A percentile compares a stretch with the other conserved stretches of the same genome.
phyloP scores from a whole-genome alignment of 2,113 vertebrate genomes.

The Jaculus jaculus region DNA sequence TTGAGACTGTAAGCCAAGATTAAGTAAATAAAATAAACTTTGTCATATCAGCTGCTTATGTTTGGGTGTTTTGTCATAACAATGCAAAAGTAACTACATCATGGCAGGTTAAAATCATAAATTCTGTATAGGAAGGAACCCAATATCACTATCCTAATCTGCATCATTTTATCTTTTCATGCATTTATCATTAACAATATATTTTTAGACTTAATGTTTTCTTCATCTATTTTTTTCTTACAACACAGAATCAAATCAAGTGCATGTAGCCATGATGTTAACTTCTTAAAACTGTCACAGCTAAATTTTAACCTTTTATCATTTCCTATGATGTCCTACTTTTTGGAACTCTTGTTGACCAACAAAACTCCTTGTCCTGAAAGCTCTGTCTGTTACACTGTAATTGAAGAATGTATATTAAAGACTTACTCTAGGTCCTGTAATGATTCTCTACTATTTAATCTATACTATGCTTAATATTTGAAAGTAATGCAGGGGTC shows the following conservation, averaged over 20 bases:
- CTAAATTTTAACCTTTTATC: background rate
- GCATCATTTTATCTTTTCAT: no score
- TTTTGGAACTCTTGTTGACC: background rate
- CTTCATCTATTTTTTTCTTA: background rate
- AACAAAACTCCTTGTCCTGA: background rate
- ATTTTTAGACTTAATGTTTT: background rate
- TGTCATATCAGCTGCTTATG: no score
- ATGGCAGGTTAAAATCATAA: background rate
- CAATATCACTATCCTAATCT: accelerated
- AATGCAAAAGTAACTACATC: no score
- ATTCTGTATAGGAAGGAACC: accelerated
- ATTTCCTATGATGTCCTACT: background rate
- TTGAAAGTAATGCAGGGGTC: background rate
- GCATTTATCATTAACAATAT: no score
- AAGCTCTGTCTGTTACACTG: background rate
- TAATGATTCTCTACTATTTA: background rate
- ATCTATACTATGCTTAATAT: background rate
- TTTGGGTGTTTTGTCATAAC: no score
- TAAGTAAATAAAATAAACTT: no score
- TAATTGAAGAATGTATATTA: background rate
- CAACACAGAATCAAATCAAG: background rate
- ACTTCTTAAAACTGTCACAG: background rate
- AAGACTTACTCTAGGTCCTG: background rate
- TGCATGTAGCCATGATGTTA: background rate
- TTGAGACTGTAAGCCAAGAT: no score